Base-by-base conservation (phyloP, 2,113 vertebrate genomes). In the Zootoca vivipara region DNA sequence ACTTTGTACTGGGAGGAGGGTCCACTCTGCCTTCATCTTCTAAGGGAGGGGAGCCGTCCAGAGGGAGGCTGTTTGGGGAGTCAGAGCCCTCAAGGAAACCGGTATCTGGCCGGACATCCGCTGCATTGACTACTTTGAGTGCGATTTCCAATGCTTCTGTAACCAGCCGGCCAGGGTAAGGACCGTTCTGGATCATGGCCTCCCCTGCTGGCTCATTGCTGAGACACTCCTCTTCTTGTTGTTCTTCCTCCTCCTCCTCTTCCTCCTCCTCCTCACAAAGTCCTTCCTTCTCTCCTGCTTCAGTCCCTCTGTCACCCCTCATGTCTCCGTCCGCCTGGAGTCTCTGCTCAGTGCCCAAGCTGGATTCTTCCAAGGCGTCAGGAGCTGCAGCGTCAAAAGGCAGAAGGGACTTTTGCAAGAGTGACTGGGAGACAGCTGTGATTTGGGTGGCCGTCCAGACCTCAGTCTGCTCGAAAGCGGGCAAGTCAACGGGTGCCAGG, bases 81-180 rank as follows among this genome's bases (percentile, higher is more conserved):
- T 82, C 28, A 0, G 0, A 0, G 0, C 78, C 0, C 0, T 74
- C 0, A 42, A 73, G 40, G 0, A 0, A 40, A 35, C 20, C 0
- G 3, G 87, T 80, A 35, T 92, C 92, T 2, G 90, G 86, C 22
- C 65, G 7, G 42, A 62, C 3, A 7, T 91, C 82, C 0, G 86
- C 82, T 0, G 58, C 90, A 8, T 64, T 79, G 82, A 92, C 7
- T 0, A 85, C 94, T 87, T 91, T 93, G 62, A 94, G 90, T 0
- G 93, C 93, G 0, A 85, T 92, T 69, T 94, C 91, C 86, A 93
- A 82, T 0, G 35, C 93, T 80, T 92, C 90, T 0, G 83, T 93
- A 56, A 95, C 93, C 93, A 95, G 69, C 69, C 3, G 93, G 22
- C 86, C 79, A 0, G 94, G 94, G 65, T 83, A 93, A 70, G 1